phyloP scores from a whole-genome alignment of 2,113 vertebrate species.

The Paraplagusia blochii region DNA sequence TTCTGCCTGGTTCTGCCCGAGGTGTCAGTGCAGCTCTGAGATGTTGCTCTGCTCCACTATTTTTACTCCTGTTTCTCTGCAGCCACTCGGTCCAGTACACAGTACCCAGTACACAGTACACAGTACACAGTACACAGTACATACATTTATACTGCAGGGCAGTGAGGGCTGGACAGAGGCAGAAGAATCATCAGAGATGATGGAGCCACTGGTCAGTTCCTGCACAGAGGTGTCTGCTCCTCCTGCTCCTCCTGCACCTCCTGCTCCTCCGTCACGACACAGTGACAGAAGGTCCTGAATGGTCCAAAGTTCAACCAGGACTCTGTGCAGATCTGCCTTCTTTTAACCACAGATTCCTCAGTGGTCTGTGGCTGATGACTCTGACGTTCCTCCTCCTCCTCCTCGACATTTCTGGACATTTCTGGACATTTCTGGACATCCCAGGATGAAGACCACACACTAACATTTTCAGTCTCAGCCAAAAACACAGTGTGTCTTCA shows the following conservation, averaged over 20 bases:
- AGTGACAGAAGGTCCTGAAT: constrained; percentile 14
- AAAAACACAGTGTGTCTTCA: constrained; percentile 14
- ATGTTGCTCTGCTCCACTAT: constrained; percentile 4
- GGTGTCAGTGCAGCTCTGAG: neutral
- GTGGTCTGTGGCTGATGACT: too few relatives aligned
- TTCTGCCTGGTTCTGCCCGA: neutral
- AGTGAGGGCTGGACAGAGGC: too few relatives aligned
- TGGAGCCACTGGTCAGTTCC: constrained; percentile 11
- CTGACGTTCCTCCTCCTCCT: constrained; percentile 4
- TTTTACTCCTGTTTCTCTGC: constrained; percentile 16
- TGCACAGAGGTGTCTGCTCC: constrained; percentile 1
- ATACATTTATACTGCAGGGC: constrained; percentile 12
- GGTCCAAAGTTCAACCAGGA: too few relatives aligned
- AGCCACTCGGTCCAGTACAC: too few relatives aligned
- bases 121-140: too few relatives aligned
- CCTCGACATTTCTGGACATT: constrained; percentile 60
- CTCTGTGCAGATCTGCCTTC: constrained; percentile 4
- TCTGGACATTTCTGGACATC: constrained; percentile 60
- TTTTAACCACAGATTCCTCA: too few relatives aligned
- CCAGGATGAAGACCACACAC: constrained; percentile 39
- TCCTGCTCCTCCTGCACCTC: constrained; percentile 10
- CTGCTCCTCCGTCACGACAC: constrained; percentile 14
- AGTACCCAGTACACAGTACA: too few relatives aligned
- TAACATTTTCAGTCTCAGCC: constrained; percentile 4
- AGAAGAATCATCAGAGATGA: too few relatives aligned